Conservation (phyloP, 2,797 vertebrate species). For the Ptychadena robeensis region DNA sequence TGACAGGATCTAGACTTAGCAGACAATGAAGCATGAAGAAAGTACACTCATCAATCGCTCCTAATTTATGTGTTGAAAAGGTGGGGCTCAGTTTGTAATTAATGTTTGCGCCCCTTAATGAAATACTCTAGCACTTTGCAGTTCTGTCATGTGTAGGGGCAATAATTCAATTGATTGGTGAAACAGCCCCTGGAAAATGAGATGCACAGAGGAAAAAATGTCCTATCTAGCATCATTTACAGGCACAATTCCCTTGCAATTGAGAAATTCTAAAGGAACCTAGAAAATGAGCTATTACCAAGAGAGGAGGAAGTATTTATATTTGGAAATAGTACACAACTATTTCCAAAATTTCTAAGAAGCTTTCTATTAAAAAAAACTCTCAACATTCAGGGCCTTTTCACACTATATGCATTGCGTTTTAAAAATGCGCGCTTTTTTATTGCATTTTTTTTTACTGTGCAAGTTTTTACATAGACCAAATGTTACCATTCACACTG, state of each 20-base stretch:
- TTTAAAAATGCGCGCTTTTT: too few species aligned
- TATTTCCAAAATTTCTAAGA: too few species aligned
- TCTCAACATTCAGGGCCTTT: too few species aligned
- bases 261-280: background rate
- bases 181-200: conserved; percentile 95
- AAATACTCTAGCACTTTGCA: conserved; percentile 86
- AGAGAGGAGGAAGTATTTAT: background rate
- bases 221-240: conserved; percentile 81
- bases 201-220: conserved; percentile 83
- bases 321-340: too few species aligned
- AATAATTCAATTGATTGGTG: conserved; percentile 95
- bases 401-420: too few species aligned
- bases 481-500: too few species aligned
- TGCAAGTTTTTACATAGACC: too few species aligned
- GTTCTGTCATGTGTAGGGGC: conserved; percentile 89
- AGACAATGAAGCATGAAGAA: conserved; percentile 90
- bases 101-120: conserved; percentile 84
- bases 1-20: conserved; percentile 86
- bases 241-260: conserved; percentile 50
- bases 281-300: conserved; percentile 62
- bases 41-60: conserved; percentile 83
- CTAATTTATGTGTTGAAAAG: conserved; percentile 87
- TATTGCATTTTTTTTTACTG: too few species aligned
- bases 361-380: too few species aligned
- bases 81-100: conserved; percentile 81